These are phyloP conservation scores for Hycleus phaleratus DNA, from an alignment of 1,140 invertebrate genomes.

Conservation along the genomic window DNA sequence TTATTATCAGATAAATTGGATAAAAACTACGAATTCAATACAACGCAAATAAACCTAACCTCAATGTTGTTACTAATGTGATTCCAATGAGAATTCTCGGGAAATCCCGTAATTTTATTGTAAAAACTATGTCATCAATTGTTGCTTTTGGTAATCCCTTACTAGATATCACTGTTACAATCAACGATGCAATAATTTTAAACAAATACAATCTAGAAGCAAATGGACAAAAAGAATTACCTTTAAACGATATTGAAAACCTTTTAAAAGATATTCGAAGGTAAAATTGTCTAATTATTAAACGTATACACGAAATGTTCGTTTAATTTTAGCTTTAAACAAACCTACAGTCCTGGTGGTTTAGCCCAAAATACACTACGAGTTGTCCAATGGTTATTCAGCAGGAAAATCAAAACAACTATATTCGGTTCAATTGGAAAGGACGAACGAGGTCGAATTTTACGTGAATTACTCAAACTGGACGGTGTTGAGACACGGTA, in stretches of 20 bases:
- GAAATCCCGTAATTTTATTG: not conserved
- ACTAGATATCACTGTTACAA: conserved; percentile 51
- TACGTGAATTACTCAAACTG: conserved; percentile 39
- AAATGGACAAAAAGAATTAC: conserved; percentile 46
- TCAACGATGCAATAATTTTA: conserved; percentile 45
- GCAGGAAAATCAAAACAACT: conserved; percentile 31
- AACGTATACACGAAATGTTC: conserved; percentile 2
- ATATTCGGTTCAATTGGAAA: conserved; percentile 46
- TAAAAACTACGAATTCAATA: too few species aligned
- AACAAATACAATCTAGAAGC: conserved; percentile 48
- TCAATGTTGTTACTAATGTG: too few species aligned
- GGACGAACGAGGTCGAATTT: conserved; percentile 40
- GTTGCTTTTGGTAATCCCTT: conserved; percentile 57
- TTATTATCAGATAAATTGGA: too few species aligned
- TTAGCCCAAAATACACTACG: conserved; percentile 47
- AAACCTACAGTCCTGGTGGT: conserved; percentile 40
- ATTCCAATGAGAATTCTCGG: not conserved
- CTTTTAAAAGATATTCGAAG: conserved; percentile 28
- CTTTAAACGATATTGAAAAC: conserved; percentile 28
- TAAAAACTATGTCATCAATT: conserved; percentile 16
- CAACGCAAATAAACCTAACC: too few species aligned
- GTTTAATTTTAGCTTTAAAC: conserved; percentile 6
- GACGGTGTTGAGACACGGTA: conserved; percentile 43
- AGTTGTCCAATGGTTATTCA: conserved; percentile 46
- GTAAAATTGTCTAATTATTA: conserved; percentile 9